A percentile compares a stretch with the other conserved stretches of the same genome.
phyloP scores from a whole-genome alignment of 2,888 invertebrate genomes.

The Agonum fuliginosum region DNA sequence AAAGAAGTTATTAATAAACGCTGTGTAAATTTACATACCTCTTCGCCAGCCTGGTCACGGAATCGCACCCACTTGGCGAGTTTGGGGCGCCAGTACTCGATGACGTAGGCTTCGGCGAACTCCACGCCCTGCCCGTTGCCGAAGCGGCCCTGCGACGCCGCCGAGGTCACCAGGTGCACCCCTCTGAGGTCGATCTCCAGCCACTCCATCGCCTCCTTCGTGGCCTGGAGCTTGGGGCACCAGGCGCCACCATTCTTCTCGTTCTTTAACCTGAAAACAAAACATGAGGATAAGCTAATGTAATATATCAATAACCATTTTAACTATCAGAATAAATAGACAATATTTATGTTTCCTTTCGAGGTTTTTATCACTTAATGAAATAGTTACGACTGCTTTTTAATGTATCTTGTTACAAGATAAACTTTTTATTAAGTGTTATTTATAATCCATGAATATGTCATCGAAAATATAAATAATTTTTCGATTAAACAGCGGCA shows the following conservation, averaged over 20 bases:
- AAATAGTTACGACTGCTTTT: too few relatives aligned
- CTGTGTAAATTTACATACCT: constrained; percentile 78
- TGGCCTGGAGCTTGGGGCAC: constrained; percentile 91
- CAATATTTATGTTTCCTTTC: too few relatives aligned
- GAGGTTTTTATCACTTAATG: too few relatives aligned
- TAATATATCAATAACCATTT: background rate
- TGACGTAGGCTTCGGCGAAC: constrained; percentile 87
- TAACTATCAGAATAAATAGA: too few relatives aligned
- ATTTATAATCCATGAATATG: too few relatives aligned
- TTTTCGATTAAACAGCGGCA: too few relatives aligned
- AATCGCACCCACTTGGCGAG: constrained; percentile 90
- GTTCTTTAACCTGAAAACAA: constrained; percentile 17
- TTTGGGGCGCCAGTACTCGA: constrained; percentile 90
- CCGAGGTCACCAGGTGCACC: constrained; percentile 87
- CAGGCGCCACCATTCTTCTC: constrained; percentile 42
- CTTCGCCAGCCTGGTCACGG: constrained; percentile 81
- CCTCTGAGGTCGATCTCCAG: constrained; percentile 86
- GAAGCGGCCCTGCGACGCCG: constrained; percentile 91
- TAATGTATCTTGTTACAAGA: too few relatives aligned
- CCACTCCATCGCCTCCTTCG: constrained; percentile 86
- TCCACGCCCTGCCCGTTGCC: constrained; percentile 94
- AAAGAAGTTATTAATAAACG: background rate
- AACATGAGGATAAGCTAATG: background rate
- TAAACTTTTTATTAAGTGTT: too few relatives aligned
- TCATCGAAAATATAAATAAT: too few relatives aligned